phyloP scores from a whole-genome alignment of 92 coral and sea anemone species.

The Diadumene lineata region DNA sequence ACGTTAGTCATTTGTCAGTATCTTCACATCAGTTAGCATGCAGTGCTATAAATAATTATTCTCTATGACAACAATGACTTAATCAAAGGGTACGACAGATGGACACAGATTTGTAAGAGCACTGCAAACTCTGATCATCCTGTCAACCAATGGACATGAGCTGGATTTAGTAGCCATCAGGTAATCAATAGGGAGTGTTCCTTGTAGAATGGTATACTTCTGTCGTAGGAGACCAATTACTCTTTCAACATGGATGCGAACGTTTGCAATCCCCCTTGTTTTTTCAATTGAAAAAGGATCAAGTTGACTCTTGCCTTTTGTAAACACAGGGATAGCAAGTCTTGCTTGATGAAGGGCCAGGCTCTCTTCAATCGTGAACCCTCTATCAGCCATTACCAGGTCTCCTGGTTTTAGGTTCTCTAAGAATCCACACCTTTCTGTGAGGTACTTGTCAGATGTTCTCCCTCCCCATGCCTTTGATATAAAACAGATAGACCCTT shows the following conservation, averaged over 20 bases:
- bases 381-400: constrained; percentile 58
- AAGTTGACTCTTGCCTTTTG: constrained; percentile 56
- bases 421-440: constrained; percentile 51
- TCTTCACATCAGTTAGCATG: too few relatives aligned
- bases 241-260: constrained; percentile 53
- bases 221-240: constrained; percentile 56
- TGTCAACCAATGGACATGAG: constrained; percentile 32
- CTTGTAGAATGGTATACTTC: constrained; percentile 55
- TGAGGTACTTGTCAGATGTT: constrained; percentile 45
- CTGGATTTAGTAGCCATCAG: constrained; percentile 15
- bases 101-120: constrained; percentile 53
- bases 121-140: constrained; percentile 45
- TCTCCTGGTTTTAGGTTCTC: constrained; percentile 48
- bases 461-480: constrained; percentile 64
- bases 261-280: constrained; percentile 54
- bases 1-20: too few relatives aligned
- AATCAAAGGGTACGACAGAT: constrained; percentile 59
- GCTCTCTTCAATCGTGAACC: constrained; percentile 50
- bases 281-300: constrained; percentile 48
- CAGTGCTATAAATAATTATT: too few relatives aligned
- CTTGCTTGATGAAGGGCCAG: constrained; percentile 28
- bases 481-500: constrained; percentile 37
- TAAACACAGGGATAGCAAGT: constrained; percentile 49
- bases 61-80: constrained; percentile 10
- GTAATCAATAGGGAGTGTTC: constrained; percentile 57